These are phyloP conservation scores for Sinhomidia bicolor DNA, from an alignment of 2,888 invertebrate genomes.

Conservation along the genomic window DNA sequence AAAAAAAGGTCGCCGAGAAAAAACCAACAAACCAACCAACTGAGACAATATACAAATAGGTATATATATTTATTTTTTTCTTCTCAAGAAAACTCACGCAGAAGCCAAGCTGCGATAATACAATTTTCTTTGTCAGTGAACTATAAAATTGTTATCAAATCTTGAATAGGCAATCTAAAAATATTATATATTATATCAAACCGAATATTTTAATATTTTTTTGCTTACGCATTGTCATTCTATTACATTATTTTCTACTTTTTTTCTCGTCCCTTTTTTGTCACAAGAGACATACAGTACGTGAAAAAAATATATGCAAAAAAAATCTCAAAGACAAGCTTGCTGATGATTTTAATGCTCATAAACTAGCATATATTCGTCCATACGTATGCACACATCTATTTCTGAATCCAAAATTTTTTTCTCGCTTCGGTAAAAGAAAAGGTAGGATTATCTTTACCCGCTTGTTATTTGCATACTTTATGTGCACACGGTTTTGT, in stretches of 20 bases:
- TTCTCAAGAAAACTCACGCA: background rate
- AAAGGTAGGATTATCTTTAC: slow-evolving; percentile 41
- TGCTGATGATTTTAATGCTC: slow-evolving; percentile 8
- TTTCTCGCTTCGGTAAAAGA: slow-evolving; percentile 11
- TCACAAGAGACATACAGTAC: background rate
- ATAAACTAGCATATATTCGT: too few relatives aligned
- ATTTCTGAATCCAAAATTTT: slow-evolving; percentile 4
- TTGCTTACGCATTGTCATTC: slow-evolving; percentile 8
- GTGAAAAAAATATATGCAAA: background rate
- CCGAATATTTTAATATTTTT: slow-evolving; percentile 54
- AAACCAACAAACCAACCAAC: background rate
- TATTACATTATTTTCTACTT: slow-evolving; percentile 1
- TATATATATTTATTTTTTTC: too few relatives aligned
- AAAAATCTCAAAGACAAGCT: background rate
- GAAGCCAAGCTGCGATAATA: background rate
- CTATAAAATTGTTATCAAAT: slow-evolving; percentile 56
- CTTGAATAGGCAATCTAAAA: background rate
- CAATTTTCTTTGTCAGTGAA: slow-evolving; percentile 49
- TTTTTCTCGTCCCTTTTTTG: background rate
- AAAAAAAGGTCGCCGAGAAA: background rate
- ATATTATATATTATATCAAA: background rate
- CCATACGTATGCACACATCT: background rate
- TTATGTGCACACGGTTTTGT: slow-evolving; percentile 31
- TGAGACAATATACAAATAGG: background rate
- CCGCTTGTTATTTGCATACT: slow-evolving; percentile 44